These are phyloP conservation scores for Candidula unifasciata DNA, from an alignment of 2,888 invertebrate genomes.

Conservation along the genomic window DNA sequence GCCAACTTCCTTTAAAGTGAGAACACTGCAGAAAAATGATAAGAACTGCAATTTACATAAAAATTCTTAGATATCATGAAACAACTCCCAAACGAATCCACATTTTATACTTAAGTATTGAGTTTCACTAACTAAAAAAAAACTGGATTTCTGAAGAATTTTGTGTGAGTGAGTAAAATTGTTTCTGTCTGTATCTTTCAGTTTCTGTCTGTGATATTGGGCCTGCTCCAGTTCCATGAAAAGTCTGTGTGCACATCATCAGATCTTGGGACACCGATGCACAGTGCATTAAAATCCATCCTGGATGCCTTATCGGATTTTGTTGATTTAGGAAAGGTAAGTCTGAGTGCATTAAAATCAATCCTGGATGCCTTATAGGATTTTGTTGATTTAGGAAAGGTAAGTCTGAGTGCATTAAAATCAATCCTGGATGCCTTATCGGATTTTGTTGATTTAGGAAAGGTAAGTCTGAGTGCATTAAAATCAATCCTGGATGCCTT, in stretches of 20 bases:
- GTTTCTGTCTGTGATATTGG: slow-evolving; percentile 22
- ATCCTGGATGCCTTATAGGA: slow-evolving; percentile 33
- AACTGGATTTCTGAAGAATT: background rate
- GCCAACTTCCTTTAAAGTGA: too few relatives aligned
- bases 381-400: slow-evolving; percentile 42
- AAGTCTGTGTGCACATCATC: background rate
- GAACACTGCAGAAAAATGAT: too few relatives aligned
- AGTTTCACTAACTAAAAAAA: background rate
- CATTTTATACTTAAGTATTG: too few relatives aligned
- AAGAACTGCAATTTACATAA: too few relatives aligned
- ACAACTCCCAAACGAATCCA: too few relatives aligned
- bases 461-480: slow-evolving; percentile 11
- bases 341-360: background rate
- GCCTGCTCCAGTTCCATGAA: slow-evolving; percentile 22
- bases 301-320: slow-evolving; percentile 36
- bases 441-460: slow-evolving; percentile 41
- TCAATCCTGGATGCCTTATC: slow-evolving; percentile 28
- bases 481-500: slow-evolving; percentile 29
- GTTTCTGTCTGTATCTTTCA: background rate
- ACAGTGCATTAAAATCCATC: slow-evolving; percentile 19
- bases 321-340: slow-evolving; percentile 42
- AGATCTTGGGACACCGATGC: background rate
- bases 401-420: slow-evolving; percentile 1
- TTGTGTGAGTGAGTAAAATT: background rate
- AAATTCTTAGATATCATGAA: too few relatives aligned